Base-by-base conservation (phyloP, 2,797 vertebrate genomes). In the Pangasius macronema region DNA sequence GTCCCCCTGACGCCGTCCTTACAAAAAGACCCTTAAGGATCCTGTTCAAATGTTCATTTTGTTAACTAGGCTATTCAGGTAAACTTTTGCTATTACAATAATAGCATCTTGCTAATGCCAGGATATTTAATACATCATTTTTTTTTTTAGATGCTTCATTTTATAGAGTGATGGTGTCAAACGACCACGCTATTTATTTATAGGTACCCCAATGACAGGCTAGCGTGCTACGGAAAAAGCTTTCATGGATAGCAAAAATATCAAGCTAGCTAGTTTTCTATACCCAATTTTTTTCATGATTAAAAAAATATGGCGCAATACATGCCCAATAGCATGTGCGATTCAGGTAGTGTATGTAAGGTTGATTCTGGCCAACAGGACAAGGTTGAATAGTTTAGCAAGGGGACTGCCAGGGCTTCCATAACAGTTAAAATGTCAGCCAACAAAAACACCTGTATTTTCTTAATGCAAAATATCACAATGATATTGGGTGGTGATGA, bases 391-490 rank as follows among this genome's bases (percentile, higher is more conserved):
- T 65, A 65, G 39, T 33, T 49, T 53, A 22, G 18, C 24, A 18
- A 5, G 63, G 39, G 82, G 63, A 33, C 10, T 0, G 20, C 9
- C 20, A 67, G 18, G 42, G 46, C 81, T 51, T 82, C 42, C 16
- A 18, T 27, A 63, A 42, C 79, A 82, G 39, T 82, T 65, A 5
- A 30, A 59, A 59, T 33, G 22, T 61, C 36, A 61, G 33, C 5
- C 33, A 16, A 27, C 5, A 81, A 81, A 59, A 61, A 63, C 22
- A 42, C 30, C 36, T 33, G 7, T 16, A 79, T 57, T 61, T 67
- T 82, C n/a, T 82, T 82, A 67, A 82, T 83, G 81, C 81, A 49
- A 83, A 22, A 33, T 30, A 65, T 36, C 18, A 3, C 18, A 53
- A 83, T 33, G 33, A 33, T 51, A 83, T 67, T 83, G 63, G 33